These are phyloP conservation scores for Melanotaenia boesemani DNA, from an alignment of 2,797 vertebrate genomes.

Conservation along the genomic window DNA sequence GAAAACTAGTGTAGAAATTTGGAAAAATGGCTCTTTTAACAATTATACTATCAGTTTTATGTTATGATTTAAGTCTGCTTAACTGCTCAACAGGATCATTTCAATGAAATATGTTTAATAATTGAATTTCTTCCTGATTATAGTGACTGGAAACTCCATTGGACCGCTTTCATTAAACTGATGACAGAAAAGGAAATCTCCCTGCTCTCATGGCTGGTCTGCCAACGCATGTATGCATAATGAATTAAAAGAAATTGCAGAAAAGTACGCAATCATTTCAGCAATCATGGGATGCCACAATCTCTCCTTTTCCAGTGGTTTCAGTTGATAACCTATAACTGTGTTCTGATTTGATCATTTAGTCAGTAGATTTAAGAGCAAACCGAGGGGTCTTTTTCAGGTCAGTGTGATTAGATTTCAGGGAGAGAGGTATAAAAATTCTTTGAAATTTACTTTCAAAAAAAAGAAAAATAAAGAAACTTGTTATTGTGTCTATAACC, in stretches of 20 bases:
- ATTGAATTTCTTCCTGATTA: slow-evolving; percentile 59
- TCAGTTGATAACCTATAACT: slow-evolving; percentile 49
- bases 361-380: slow-evolving; percentile 44
- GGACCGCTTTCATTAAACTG: slow-evolving; percentile 50
- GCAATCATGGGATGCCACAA: slow-evolving; percentile 33
- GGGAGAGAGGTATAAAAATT: slow-evolving; percentile 42
- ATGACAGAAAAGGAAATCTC: slow-evolving; percentile 50
- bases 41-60: slow-evolving; percentile 34
- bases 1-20: slow-evolving; percentile 15
- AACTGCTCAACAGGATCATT: slow-evolving; percentile 43
- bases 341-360: slow-evolving; percentile 51
- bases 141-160: slow-evolving; percentile 58
- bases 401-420: slow-evolving; percentile 69
- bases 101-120: slow-evolving; percentile 58
- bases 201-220: slow-evolving; percentile 25
- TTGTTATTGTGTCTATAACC: slow-evolving; percentile 43
- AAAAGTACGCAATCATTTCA: slow-evolving; percentile 52
- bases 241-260: slow-evolving; percentile 55
- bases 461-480: neutral
- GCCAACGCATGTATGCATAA: slow-evolving; percentile 39
- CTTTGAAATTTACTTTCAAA: slow-evolving; percentile 34
- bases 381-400: slow-evolving; percentile 40
- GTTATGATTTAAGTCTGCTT: slow-evolving; percentile 41
- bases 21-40: slow-evolving; percentile 10
- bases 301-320: slow-evolving; percentile 39